Evolutionary conservation across 2,888 invertebrate species (phyloP).

Genomic region (Zonitis immaculata): DNA sequence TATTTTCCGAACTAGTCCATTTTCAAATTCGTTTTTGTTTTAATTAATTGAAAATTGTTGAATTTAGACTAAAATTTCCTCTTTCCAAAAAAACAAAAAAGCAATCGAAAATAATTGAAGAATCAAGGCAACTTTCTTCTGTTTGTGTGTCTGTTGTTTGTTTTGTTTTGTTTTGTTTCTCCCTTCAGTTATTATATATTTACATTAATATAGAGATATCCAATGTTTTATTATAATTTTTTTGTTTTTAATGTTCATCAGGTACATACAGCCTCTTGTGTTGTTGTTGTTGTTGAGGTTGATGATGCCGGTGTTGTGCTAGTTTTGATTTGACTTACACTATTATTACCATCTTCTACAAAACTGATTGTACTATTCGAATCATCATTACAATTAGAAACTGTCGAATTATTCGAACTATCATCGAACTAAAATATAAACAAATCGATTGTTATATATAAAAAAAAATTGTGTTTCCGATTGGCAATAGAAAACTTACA

Average conservation of each 20-base stretch:
- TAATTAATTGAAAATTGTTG: background rate
- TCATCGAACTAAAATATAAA: slow-evolving; percentile 44
- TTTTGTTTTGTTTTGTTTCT: background rate
- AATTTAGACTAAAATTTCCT: background rate
- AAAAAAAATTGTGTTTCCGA: no score
- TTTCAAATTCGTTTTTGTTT: background rate
- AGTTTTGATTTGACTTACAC: slow-evolving; percentile 20
- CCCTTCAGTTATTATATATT: slow-evolving; percentile 8
- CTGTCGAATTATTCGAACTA: slow-evolving; percentile 46
- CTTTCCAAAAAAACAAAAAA: no score
- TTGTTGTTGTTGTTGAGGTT: slow-evolving; percentile 23
- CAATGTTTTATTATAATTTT: no score
- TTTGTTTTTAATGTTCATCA: slow-evolving; percentile 33
- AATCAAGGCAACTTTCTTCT: slow-evolving; percentile 5
- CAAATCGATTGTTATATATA: background rate
- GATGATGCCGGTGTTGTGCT: slow-evolving; percentile 26
- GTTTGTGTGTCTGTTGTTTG: background rate
- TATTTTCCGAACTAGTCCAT: slow-evolving; percentile 13
- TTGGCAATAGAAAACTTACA: no score
- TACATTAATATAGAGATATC: slow-evolving; percentile 15
- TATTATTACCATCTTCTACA: slow-evolving; percentile 30
- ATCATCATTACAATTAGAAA: slow-evolving; percentile 47
- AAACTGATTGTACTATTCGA: slow-evolving; percentile 48
- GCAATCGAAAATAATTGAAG: slow-evolving; percentile 5
- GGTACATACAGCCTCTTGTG: slow-evolving; percentile 41